A percentile compares a stretch with the other conserved stretches of the same genome.
phyloP scores from a whole-genome alignment of 1,140 invertebrate genomes.

The Drosophila cardini region DNA sequence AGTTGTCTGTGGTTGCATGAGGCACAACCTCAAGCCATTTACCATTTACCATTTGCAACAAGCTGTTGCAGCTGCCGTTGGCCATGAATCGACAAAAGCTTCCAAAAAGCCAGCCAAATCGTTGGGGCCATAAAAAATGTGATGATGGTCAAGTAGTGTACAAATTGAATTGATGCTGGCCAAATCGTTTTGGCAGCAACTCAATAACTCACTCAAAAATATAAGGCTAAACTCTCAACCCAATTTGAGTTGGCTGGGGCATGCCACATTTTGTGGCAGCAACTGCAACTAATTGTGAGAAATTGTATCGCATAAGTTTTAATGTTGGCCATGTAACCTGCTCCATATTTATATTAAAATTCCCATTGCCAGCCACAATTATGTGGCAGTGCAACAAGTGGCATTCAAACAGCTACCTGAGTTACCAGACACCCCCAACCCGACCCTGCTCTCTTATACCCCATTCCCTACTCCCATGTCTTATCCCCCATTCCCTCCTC shows the following conservation, averaged over 20 bases:
- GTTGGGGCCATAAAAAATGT: background rate
- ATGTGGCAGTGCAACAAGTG: constrained; percentile 69
- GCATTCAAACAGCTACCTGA: constrained; percentile 33
- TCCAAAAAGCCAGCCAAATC: constrained; percentile 32
- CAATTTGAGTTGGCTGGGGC: background rate
- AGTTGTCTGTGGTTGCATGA: constrained; percentile 48
- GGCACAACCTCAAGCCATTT: constrained; percentile 7
- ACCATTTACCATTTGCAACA: no score
- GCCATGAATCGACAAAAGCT: constrained; percentile 49
- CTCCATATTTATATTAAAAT: constrained; percentile 62
- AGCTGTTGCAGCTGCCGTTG: constrained; percentile 37
- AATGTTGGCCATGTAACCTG: constrained; percentile 50
- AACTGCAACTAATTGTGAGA: constrained; percentile 38
- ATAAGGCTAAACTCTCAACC: background rate
- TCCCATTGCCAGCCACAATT: constrained; percentile 68
- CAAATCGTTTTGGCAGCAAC: constrained; percentile 38
- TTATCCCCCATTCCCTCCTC: background rate
- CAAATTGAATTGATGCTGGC: constrained; percentile 40
- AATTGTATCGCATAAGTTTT: constrained; percentile 58
- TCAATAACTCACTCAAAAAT: constrained; percentile 5
- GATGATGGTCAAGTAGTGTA: constrained; percentile 29
- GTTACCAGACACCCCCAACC: background rate
- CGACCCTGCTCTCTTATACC: no score
- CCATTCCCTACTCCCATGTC: no score
- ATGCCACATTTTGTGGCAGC: constrained; percentile 11